Percentiles rank a stretch among this genome's conserved stretches.
These are phyloP conservation scores for Stenopsyche tienmushanensis DNA, from an alignment of 1,140 invertebrate species.

Conservation along the genomic window DNA sequence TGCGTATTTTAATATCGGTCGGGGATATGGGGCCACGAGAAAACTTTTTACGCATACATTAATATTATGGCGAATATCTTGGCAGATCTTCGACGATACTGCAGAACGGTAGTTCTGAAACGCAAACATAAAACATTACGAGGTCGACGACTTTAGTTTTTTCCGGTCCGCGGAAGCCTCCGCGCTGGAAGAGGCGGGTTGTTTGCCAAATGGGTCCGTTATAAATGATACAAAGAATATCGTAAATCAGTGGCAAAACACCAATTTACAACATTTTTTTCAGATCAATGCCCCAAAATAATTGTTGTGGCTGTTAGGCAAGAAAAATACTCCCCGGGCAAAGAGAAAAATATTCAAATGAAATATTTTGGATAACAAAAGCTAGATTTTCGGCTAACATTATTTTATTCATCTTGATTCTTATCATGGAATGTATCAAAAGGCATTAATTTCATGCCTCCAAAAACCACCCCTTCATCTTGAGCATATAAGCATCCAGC, in stretches of 20 bases:
- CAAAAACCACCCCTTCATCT: no score
- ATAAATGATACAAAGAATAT: constrained; percentile 4
- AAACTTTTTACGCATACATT: not conserved
- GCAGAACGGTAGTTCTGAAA: not conserved
- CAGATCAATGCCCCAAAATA: not conserved
- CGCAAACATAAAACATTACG: constrained; percentile 5
- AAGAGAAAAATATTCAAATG: no score
- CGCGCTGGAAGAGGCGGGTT: constrained; percentile 1
- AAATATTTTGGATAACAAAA: no score
- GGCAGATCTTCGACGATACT: no score
- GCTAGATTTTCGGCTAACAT: no score
- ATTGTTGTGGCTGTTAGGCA: not conserved
- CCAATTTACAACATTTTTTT: constrained; percentile 16
- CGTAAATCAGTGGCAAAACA: constrained; percentile 21
- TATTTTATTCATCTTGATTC: no score
- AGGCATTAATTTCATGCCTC: no score
- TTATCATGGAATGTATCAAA: no score
- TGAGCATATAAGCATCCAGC: no score
- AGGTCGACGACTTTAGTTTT: constrained; percentile 16
- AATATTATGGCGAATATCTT: no score
- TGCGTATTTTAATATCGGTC: not conserved
- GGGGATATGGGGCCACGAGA: not conserved
- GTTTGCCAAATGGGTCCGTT: constrained; percentile 26
- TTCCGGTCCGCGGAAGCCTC: not conserved
- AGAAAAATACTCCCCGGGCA: no score